Evolutionary conservation across 2,888 invertebrate species (phyloP).

Genomic region (Lottia scabra): DNA sequence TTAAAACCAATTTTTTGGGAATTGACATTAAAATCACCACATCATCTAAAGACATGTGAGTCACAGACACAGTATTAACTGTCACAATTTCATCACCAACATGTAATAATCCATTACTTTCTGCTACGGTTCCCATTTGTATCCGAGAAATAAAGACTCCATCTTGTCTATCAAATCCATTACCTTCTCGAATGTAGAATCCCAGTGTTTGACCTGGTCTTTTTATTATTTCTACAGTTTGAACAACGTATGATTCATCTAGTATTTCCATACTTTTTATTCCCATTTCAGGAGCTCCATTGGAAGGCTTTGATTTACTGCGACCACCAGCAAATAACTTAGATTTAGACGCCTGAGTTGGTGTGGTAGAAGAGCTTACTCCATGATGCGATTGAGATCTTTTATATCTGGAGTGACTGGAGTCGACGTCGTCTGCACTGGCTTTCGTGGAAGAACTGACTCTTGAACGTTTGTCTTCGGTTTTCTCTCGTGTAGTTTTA

Average conservation of each 20-base stretch:
- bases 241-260: constrained; percentile 61
- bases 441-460: constrained; percentile 11
- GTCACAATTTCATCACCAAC: constrained; percentile 99
- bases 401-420: constrained; percentile 25
- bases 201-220: constrained; percentile 98
- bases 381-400: constrained; percentile 32
- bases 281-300: constrained; percentile 62
- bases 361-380: constrained; percentile 33
- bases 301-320: constrained; percentile 39
- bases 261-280: constrained; percentile 63
- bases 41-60: constrained; percentile 97
- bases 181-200: constrained; percentile 97
- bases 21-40: constrained; percentile 99
- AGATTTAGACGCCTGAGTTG: constrained; percentile 22
- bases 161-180: constrained; percentile 93
- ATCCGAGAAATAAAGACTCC: constrained; percentile 98
- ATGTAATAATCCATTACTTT: constrained; percentile 95
- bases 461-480: constrained; percentile 7
- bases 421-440: constrained; percentile 15
- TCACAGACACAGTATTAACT: constrained; percentile 97
- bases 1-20: constrained; percentile 92
- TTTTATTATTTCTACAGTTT: constrained; percentile 94
- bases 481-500: constrained; percentile 42
- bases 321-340: constrained; percentile 6
- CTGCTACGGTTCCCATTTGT: constrained; percentile 95